Percentiles rank a stretch among this genome's conserved stretches.
Evolutionary conservation across 1,140 invertebrate genomes (phyloP).

Genomic region (Drosophila dunni): DNA sequence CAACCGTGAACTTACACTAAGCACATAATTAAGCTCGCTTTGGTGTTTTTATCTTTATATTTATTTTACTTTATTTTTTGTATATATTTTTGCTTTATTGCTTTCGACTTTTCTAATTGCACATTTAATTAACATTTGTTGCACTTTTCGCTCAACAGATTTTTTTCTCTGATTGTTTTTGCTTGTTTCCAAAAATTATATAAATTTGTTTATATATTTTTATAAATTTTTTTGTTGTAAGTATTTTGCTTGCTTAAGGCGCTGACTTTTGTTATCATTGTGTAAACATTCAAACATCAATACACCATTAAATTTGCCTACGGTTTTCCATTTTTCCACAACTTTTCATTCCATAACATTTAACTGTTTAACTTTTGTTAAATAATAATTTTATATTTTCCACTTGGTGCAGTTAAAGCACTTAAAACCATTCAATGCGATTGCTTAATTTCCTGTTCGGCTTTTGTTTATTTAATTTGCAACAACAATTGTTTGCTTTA

Average conservation of each 20-base stretch:
- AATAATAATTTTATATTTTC: not conserved
- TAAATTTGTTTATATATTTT: not conserved
- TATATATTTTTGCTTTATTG: conserved; percentile 25
- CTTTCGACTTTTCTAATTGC: conserved; percentile 66
- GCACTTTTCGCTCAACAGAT: conserved; percentile 31
- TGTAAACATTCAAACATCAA: conserved; percentile 42
- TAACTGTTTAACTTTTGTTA: not conserved
- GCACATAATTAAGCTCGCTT: conserved; percentile 47
- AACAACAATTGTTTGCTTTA: not conserved
- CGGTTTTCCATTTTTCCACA: not conserved
- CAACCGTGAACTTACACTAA: conserved; percentile 26
- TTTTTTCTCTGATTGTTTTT: conserved; percentile 15
- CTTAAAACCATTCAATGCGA: not conserved
- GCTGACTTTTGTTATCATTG: conserved; percentile 27
- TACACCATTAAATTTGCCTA: not conserved
- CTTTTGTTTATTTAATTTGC: not conserved
- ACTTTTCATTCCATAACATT: not conserved
- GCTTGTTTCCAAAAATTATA: conserved; percentile 30
- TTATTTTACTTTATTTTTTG: conserved; percentile 11
- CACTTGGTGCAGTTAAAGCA: not conserved
- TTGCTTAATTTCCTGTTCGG: not conserved
- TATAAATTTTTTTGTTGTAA: conserved; percentile 35
- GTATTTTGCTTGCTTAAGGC: conserved; percentile 30
- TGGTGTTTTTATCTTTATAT: conserved; percentile 8
- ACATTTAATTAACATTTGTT: conserved; percentile 76